Conservation (phyloP, 2,113 vertebrate genomes). For the Papio anubis region DNA sequence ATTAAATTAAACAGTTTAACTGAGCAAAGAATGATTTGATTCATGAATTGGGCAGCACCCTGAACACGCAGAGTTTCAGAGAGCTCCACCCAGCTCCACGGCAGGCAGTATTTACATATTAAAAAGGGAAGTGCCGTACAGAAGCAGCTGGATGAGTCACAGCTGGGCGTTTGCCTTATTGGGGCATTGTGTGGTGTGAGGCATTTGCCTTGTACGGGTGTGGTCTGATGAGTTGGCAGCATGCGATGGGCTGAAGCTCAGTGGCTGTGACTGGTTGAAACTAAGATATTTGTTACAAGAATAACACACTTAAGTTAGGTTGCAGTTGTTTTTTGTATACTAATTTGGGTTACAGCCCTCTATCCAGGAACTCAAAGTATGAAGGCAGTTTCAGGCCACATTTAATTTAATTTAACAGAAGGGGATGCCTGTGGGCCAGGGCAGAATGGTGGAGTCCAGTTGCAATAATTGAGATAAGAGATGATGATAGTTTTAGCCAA, state of each 20-base stretch:
- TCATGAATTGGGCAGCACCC: not conserved
- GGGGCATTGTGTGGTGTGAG: too few relatives aligned
- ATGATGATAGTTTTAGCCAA: not conserved
- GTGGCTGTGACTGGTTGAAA: not conserved
- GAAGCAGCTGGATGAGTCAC: not conserved
- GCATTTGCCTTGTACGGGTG: too few relatives aligned
- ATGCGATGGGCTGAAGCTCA: not conserved
- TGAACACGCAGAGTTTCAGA: not conserved
- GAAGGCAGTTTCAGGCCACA: not conserved
- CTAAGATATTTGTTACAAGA: not conserved
- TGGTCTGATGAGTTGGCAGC: not conserved
- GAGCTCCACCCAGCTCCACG: not conserved
- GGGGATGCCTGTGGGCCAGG: not conserved
- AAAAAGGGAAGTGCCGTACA: not conserved
- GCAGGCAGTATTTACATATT: not conserved
- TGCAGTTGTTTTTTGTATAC: not conserved
- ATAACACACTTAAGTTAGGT: not conserved
- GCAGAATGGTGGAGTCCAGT: not conserved
- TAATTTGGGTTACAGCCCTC: not conserved
- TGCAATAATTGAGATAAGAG: not conserved
- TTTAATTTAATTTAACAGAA: not conserved
- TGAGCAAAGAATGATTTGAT: not conserved
- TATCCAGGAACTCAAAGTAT: not conserved
- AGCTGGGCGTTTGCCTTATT: not conserved
- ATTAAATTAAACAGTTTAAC: not conserved